Base-by-base conservation (phyloP, 2,113 vertebrate species). In the Cyprinodon variegatus region DNA sequence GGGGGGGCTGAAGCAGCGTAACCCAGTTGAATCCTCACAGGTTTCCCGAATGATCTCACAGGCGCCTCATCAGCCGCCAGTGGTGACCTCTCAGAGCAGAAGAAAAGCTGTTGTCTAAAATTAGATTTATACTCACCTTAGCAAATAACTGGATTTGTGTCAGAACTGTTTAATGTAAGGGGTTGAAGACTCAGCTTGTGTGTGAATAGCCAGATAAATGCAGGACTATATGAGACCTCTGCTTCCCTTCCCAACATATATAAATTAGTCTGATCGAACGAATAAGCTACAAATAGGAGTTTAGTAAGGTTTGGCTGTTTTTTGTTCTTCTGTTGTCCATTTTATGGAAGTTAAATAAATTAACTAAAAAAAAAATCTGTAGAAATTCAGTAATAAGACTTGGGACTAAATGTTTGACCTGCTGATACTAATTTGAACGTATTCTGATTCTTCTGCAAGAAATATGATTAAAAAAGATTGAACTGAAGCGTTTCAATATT, bases 11-110 rank as follows among this genome's bases (percentile, higher is more conserved):
- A 67, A 46, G 66, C 39, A 10, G 70, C 60, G 79, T 82, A 80
- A 72, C 74, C 62, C 67, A 67, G 80, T 67, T 77, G 70, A 88
- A 84, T 59, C 75, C 83, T 90, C 77, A 40, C 79, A 80, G 85
- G 84, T 88, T 69, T 74, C 43, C 15, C 13, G 38, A 74, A 65
- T 79, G 65, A 88, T 84, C 68, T 76, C 3, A 29, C 22, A 60
- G 59, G 80, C 67, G 78, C 78, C 83, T 80, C 66, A 72, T 67
- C 65, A 63, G 73, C 43, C 61, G 66, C 61, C 60, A 83, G 48
- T 38, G 81, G 72, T 36, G 37, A 68, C 41, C 37, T 73, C 22
- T 63, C 13, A 65, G 57, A 68, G 29, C 0, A 11, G 3, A 37
- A 74, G 8, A 60, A 68, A 7, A 38, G 22, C 11, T 38, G 17